Conservation (phyloP, 2,888 invertebrate genomes). For the Sarcophaga carnaria region DNA sequence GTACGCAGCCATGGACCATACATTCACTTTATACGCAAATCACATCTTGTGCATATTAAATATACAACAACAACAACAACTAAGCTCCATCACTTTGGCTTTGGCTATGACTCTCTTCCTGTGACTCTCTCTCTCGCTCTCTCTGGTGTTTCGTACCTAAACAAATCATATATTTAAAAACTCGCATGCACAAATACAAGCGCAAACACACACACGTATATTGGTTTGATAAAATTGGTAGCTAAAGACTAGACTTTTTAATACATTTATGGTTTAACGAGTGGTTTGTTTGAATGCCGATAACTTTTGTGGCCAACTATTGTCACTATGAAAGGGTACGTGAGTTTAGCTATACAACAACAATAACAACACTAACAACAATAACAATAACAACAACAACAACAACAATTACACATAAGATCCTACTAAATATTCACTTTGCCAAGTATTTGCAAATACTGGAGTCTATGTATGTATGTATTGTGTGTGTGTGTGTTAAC, state of each 20-base stretch:
- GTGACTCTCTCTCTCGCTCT: background rate
- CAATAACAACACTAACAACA: conserved; percentile 11
- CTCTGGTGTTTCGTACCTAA: background rate
- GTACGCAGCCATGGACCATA: background rate
- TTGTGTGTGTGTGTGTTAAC: background rate
- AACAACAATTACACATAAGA: background rate
- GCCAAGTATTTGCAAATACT: conserved; percentile 20
- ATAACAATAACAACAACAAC: background rate
- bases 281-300: conserved; percentile 67
- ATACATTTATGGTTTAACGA: conserved; percentile 69
- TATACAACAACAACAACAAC: conserved; percentile 52
- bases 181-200: conserved; percentile 16
- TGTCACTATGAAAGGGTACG: conserved; percentile 52
- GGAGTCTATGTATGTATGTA: background rate
- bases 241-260: conserved; percentile 59
- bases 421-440: conserved; percentile 27
- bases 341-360: conserved; percentile 40
- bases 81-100: too few relatives aligned
- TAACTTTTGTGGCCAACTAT: conserved; percentile 68
- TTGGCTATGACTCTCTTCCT: background rate
- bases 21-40: conserved; percentile 62
- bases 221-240: conserved; percentile 46
- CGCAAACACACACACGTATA: background rate
- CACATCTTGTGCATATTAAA: conserved; percentile 68
- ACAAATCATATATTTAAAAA: background rate